Evolutionary conservation across 2,113 vertebrate species (phyloP).

Genomic region (Microcebus jonahi): DNA sequence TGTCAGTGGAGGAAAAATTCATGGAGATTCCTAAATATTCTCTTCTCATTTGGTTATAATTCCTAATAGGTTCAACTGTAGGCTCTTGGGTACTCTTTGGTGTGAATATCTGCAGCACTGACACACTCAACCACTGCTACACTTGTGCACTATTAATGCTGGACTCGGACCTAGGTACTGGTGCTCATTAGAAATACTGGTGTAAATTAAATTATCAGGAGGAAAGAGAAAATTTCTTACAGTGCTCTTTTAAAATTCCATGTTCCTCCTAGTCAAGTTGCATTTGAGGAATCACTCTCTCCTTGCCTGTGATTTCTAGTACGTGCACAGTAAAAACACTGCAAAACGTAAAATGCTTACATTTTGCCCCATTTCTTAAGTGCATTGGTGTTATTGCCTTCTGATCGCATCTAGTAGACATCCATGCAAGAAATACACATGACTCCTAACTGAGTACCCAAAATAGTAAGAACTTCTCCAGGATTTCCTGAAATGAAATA

Average conservation of each 20-base stretch:
- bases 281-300: background rate
- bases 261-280: background rate
- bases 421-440: background rate
- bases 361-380: background rate
- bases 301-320: background rate
- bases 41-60: background rate
- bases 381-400: background rate
- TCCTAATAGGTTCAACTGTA: background rate
- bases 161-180: background rate
- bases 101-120: background rate
- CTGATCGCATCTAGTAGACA: background rate
- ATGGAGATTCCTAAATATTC: background rate
- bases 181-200: background rate
- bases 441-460: accelerated
- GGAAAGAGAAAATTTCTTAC: background rate
- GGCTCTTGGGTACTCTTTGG: background rate
- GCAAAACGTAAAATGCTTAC: background rate
- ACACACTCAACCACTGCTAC: background rate
- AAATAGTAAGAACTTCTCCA: background rate
- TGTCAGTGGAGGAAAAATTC: background rate
- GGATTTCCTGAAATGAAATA: background rate
- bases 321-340: background rate
- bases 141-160: background rate
- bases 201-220: background rate
- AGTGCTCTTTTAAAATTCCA: background rate